Base-by-base conservation (phyloP, 2,888 invertebrate genomes). In the Acanthosepion lycidas region DNA sequence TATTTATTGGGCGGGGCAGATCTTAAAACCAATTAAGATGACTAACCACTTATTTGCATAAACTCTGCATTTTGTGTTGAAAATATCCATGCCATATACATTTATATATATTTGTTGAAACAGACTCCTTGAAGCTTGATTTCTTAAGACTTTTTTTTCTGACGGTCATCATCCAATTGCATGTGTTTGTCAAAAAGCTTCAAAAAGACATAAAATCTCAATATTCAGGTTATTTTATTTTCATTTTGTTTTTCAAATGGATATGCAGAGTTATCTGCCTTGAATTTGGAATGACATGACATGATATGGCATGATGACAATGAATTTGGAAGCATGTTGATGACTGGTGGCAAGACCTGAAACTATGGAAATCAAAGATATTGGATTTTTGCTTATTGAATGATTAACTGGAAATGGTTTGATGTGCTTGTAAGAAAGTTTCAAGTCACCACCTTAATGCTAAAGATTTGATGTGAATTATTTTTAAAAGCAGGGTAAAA, bases 21-120 rank as follows among this genome's bases (percentile, higher is more conserved):
- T 42, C 15, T 15, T 15, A 9, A 53, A 53, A 12, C 3, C 9
- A 78, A 78, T 78, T 33, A 78, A 0, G 12, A 15, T 9, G 9
- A 78, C 78, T 78, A 33, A n/a, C n/a, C n/a, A 78, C 15, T 78
- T 78, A n/a, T 78, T 78, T 28, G 78, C n/a, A n/a, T 78, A 78
- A 78, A 78, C n/a, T 78, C n/a, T 78, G 78, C 33, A 78, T 78
- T 78, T 78, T 78, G n/a, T n/a, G 78, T 78, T 33, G n/a, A 78
- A 33, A 78, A 78, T 78, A 78, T 78, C n/a, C 33, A 12, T 78
- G 78, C 12, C 15, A 6, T n/a, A 9, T 78, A 78, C 78, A 78
- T 33, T n/a, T 33, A 78, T 59, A 23, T 59, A 23, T 15, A 15
- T 33, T 1, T n/a, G 12, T 78, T 78, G 78, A 78, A 78, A 78